Conservation (phyloP, 2,113 vertebrate species). For the Plecturocebus donacophilus region DNA sequence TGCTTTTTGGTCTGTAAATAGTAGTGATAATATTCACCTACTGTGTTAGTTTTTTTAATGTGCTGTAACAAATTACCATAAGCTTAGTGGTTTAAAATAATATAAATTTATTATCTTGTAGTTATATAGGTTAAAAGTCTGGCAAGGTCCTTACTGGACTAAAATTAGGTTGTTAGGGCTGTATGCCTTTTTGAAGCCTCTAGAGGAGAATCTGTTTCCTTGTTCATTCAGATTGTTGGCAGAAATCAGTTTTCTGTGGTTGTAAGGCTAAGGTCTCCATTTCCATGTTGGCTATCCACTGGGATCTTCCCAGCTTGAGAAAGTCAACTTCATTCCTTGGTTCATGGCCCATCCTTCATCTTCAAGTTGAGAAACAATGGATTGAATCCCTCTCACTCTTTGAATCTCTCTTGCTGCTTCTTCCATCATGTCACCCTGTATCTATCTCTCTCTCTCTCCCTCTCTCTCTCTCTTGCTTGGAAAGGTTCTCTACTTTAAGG, state of each 20-base stretch:
- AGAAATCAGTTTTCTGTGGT: not conserved
- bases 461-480: not conserved
- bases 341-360: not conserved
- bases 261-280: not conserved
- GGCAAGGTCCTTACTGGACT: not conserved
- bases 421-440: not conserved
- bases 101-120: not conserved
- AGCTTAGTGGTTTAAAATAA: not conserved
- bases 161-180: not conserved
- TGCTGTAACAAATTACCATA: not conserved
- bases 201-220: not conserved
- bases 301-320: not conserved
- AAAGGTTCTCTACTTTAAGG: not conserved
- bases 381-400: not conserved
- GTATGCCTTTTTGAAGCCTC: not conserved
- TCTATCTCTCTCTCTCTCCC: not conserved
- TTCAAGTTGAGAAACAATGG: not conserved
- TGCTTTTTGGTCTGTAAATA: slow-evolving; percentile 6
- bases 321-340: not conserved
- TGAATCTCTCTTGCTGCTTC: not conserved
- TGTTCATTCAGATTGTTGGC: not conserved
- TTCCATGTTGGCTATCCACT: not conserved
- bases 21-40: not conserved
- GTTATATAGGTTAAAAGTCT: slow-evolving; percentile 8
- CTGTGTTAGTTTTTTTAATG: not conserved